Base-by-base conservation (phyloP, 1,140 invertebrate genomes). In the Drosophila ercepeae region DNA sequence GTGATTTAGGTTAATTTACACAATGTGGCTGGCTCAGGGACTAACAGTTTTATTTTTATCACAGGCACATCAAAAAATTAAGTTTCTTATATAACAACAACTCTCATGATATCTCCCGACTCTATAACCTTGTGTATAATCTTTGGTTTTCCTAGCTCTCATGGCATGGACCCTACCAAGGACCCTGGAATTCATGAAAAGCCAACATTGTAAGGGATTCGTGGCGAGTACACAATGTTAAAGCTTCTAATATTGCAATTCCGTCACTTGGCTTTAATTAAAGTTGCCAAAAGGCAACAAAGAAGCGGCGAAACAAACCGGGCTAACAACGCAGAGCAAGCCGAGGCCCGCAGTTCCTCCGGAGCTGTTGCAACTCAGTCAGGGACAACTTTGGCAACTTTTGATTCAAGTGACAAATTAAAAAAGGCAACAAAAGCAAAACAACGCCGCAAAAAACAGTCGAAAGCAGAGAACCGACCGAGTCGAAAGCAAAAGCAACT, bases 401-500 rank as follows among this genome's bases (percentile, higher is more conserved):
- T 84, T 84, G 68, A 78, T 86, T 86, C 81, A 77, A 86, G 81
- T 86, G 81, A 86, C 82, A 86, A 86, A 86, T 86, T 86, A 86
- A 86, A 86, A 86, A 86, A 67, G 71, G 71, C 79, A 75, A 76
- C 54, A 41, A 48, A 63, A 50, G 44, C 64, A 79, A 71, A 78
- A 58, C 55, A 76, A 69, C 45, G 65, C 53, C 54, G 39, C 70
- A 58, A 42, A 48, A 42, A 55, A 60, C 16, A 16, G 39, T 54
- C 51, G 54, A 42, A 67, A 67, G 61, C 39, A 42, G 14, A 18
- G 39, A 42, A 18, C 16, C 39, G 39, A 18, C 16, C 39, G 39
- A 42, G 16, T 14, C 39, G 36, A 39, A 42, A 65, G 45, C 25
- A 48, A 34, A 13, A 60, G 49, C 19, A n/a, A n/a, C n/a, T n/a